Conservation (phyloP, 2,113 vertebrate species). For the Chrysochloris asiatica region DNA sequence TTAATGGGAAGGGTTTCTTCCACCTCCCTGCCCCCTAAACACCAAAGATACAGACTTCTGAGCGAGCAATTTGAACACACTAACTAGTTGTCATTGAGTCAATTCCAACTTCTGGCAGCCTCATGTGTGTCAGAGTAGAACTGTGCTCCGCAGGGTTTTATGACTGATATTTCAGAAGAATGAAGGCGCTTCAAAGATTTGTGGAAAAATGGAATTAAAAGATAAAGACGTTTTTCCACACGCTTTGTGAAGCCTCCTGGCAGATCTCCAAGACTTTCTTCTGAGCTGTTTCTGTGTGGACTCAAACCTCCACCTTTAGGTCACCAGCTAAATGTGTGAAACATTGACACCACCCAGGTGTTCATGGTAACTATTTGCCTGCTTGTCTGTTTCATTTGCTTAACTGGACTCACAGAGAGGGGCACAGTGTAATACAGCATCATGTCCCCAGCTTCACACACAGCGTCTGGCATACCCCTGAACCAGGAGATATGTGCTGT, state of each 20-base stretch:
- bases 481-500: neutral
- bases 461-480: neutral
- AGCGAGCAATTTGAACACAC: neutral
- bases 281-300: neutral
- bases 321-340: neutral
- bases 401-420: neutral
- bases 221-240: too few species aligned
- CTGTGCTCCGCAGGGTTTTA: too few species aligned
- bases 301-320: neutral
- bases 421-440: too few species aligned
- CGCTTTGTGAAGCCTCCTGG: too few species aligned
- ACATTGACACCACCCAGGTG: neutral
- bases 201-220: too few species aligned
- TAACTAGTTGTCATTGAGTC: neutral
- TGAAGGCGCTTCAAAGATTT: too few species aligned
- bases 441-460: neutral
- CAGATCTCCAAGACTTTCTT: too few species aligned
- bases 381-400: neutral
- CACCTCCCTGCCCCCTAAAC: neutral
- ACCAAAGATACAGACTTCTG: neutral
- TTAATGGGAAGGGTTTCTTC: too few species aligned
- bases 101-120: neutral
- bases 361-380: fast-evolving
- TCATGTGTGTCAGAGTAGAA: neutral
- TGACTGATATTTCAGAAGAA: too few species aligned